phyloP scores from a whole-genome alignment of 2,888 invertebrate genomes.

The Drosophila cognata region DNA sequence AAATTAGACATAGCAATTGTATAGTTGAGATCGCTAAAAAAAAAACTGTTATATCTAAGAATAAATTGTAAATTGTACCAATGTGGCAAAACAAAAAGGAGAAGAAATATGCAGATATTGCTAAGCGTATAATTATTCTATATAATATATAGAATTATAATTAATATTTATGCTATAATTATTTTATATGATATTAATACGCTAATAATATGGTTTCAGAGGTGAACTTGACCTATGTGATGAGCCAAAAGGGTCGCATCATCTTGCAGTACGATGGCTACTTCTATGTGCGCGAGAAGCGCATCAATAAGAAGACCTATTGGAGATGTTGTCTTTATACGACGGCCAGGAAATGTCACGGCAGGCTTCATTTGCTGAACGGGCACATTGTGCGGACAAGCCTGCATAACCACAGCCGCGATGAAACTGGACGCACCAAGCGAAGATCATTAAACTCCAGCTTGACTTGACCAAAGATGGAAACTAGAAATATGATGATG shows the following conservation, averaged over 20 bases:
- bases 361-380: constrained; percentile 81
- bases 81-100: constrained; percentile 15
- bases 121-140: background rate
- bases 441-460: background rate
- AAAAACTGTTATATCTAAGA: constrained; percentile 28
- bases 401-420: constrained; percentile 79
- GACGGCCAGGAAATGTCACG: constrained; percentile 82
- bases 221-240: constrained; percentile 55
- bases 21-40: constrained; percentile 34
- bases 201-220: constrained; percentile 14
- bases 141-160: background rate
- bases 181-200: background rate
- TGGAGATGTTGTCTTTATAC: constrained; percentile 85
- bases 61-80: constrained; percentile 51
- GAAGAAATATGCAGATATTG: background rate
- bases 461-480: background rate
- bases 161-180: background rate
- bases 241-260: constrained; percentile 83
- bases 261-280: constrained; percentile 78
- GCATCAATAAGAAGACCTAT: constrained; percentile 82
- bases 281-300: constrained; percentile 83
- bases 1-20: constrained; percentile 24
- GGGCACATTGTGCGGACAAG: constrained; percentile 77
- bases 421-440: constrained; percentile 36
- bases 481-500: background rate